A percentile compares a stretch with the other conserved stretches of the same genome.
phyloP scores from a whole-genome alignment of 2,113 vertebrate genomes.

The Arvicanthis niloticus region DNA sequence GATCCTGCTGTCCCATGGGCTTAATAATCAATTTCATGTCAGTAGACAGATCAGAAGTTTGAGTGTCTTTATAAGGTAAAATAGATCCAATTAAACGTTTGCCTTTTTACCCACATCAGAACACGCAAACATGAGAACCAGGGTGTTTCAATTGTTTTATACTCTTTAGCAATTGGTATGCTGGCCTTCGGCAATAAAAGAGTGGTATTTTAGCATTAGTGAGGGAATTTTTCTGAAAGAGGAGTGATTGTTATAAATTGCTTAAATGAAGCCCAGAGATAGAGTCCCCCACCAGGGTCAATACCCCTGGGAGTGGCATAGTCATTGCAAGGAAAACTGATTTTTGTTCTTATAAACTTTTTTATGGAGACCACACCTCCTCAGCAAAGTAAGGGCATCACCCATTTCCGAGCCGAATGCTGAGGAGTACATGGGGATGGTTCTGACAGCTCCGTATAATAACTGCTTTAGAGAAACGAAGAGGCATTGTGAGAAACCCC shows the following conservation, averaged over 20 bases:
- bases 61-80: constrained; percentile 20
- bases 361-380: constrained; percentile 77
- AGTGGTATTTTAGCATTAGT: constrained; percentile 75
- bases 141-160: constrained; percentile 72
- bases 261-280: constrained; percentile 83
- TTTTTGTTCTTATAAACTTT: constrained; percentile 76
- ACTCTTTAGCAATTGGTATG: constrained; percentile 47
- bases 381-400: constrained; percentile 77
- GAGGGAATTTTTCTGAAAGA: constrained; percentile 79
- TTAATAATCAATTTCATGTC: background rate
- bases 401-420: constrained; percentile 69
- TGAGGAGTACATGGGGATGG: constrained; percentile 45
- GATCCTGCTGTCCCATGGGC: background rate
- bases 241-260: constrained; percentile 79
- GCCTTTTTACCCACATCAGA: constrained; percentile 7
- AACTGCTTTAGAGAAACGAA: constrained; percentile 66
- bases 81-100: background rate
- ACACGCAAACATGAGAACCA: constrained; percentile 1
- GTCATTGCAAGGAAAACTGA: constrained; percentile 81
- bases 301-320: constrained; percentile 77
- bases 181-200: constrained; percentile 76
- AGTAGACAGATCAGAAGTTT: background rate
- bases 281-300: constrained; percentile 85
- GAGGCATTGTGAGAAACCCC: constrained; percentile 68
- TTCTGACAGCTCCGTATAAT: background rate